A percentile compares a stretch with the other conserved stretches of the same genome.
phyloP scores from a whole-genome alignment of 2,888 invertebrate species.

The Myopa tessellatipennis region DNA sequence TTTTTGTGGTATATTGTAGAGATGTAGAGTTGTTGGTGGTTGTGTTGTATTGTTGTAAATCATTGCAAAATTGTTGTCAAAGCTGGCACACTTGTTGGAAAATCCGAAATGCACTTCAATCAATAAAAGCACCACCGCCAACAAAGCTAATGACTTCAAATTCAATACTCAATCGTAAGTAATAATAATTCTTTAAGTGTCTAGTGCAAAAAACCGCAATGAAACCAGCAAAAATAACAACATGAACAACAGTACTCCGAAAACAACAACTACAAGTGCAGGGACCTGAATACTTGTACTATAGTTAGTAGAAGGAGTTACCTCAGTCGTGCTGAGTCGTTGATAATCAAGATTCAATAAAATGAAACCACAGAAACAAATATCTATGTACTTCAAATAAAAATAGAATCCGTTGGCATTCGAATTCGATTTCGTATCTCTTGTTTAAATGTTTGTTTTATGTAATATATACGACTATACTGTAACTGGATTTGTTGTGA shows the following conservation, averaged over 20 bases:
- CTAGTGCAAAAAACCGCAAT: background rate
- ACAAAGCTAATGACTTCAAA: constrained; percentile 13
- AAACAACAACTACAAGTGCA: constrained; percentile 5
- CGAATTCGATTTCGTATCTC: background rate
- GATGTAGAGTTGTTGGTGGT: constrained; percentile 19
- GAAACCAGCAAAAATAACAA: background rate
- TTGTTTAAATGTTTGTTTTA: background rate
- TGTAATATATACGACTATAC: too few relatives aligned
- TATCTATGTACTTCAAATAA: background rate
- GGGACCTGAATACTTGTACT: background rate
- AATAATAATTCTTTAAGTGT: constrained; percentile 1
- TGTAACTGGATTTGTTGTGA: too few relatives aligned
- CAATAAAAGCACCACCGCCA: background rate
- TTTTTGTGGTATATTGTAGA: background rate
- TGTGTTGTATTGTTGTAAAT: constrained; percentile 6
- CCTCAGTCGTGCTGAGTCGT: constrained; percentile 1
- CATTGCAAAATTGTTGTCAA: constrained; percentile 41
- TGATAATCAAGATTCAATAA: constrained; percentile 23
- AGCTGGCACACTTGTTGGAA: background rate
- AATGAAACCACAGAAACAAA: constrained; percentile 29
- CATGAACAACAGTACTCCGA: background rate
- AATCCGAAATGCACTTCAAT: constrained; percentile 54
- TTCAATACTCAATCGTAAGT: constrained; percentile 25
- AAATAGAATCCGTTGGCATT: background rate
- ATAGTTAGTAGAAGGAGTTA: background rate